phyloP scores from a whole-genome alignment of 1,140 invertebrate genomes.

The Lysiphlebus fabarum region DNA sequence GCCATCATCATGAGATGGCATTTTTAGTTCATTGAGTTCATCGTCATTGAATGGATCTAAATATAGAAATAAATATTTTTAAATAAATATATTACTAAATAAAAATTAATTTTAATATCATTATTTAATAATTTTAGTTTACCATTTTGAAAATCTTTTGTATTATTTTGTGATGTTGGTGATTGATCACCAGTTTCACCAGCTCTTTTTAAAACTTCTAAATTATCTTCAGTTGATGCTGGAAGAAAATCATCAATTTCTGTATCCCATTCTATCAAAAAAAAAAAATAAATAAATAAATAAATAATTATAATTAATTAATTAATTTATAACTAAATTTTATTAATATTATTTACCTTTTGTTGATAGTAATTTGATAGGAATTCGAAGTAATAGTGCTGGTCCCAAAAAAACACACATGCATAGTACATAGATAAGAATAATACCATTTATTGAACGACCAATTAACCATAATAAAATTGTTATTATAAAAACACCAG shows the following conservation, averaged over 20 bases:
- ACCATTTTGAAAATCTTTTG: conserved; percentile 41
- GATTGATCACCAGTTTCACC: conserved; percentile 49
- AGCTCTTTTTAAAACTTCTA: conserved; percentile 47
- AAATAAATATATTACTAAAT: conserved; percentile 8
- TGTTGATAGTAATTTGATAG: conserved; percentile 31
- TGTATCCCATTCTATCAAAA: conserved; percentile 53
- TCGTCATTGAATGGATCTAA: conserved; percentile 46
- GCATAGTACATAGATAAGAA: conserved; percentile 41
- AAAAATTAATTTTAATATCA: conserved; percentile 5
- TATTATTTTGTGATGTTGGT: conserved; percentile 40
- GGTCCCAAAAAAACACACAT: conserved; percentile 45
- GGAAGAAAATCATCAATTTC: conserved; percentile 54
- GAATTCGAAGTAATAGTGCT: conserved; percentile 38
- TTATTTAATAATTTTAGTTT: conserved; percentile 16
- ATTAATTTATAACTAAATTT: conserved; percentile 5
- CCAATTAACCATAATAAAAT: conserved; percentile 44
- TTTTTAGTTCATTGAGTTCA: conserved; percentile 44
- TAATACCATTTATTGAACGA: conserved; percentile 36
- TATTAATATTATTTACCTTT: conserved; percentile 31
- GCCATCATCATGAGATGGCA: conserved; percentile 51
- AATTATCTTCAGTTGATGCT: conserved; percentile 48
- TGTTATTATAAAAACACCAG: conserved; percentile 37
- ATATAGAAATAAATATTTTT: conserved; percentile 21
- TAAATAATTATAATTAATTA: neutral
- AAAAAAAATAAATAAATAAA: conserved; percentile 13